A percentile compares a stretch with the other conserved stretches of the same genome.
Conservation (phyloP, 1,140 invertebrate species). For the Lordiphosa stackelbergi region DNA sequence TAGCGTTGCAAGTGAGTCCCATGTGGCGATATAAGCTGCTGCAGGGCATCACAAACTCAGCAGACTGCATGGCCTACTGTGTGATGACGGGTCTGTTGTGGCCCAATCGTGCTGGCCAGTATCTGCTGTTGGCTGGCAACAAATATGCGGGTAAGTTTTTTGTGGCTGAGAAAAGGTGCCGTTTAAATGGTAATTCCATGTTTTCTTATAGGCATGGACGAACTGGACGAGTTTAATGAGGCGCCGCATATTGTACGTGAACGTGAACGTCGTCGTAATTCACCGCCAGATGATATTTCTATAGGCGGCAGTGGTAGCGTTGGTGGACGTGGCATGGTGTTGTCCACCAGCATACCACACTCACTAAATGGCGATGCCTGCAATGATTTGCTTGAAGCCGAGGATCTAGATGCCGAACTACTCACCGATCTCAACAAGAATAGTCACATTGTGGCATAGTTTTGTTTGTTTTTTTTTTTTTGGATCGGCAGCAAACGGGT, state of each 20-base stretch:
- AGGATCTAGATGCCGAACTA: constrained; percentile 66
- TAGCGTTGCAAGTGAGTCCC: constrained; percentile 94
- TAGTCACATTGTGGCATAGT: constrained; percentile 75
- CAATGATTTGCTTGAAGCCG: constrained; percentile 64
- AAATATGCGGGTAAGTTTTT: constrained; percentile 79
- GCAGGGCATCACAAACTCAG: constrained; percentile 94
- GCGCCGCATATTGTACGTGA: constrained; percentile 84
- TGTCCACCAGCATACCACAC: constrained; percentile 64
- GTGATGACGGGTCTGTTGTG: constrained; percentile 95
- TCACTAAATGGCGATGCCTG: constrained; percentile 66
- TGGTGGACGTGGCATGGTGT: constrained; percentile 52
- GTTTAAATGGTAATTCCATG: background rate
- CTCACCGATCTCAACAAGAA: constrained; percentile 76
- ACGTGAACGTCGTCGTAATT: constrained; percentile 66
- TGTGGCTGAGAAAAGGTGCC: background rate
- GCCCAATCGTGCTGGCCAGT: constrained; percentile 94
- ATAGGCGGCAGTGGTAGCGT: constrained; percentile 17
- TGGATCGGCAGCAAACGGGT: constrained; percentile 41
- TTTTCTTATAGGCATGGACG: constrained; percentile 81
- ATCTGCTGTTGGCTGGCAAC: constrained; percentile 87
- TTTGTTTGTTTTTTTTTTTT: background rate
- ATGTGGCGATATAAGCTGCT: constrained; percentile 97
- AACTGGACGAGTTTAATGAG: constrained; percentile 94
- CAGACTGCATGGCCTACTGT: constrained; percentile 94
- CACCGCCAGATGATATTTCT: constrained; percentile 61